Percentiles rank a stretch among this genome's conserved stretches.
Conservation (phyloP, 2,888 invertebrate genomes). For the Plutella xylostella region DNA sequence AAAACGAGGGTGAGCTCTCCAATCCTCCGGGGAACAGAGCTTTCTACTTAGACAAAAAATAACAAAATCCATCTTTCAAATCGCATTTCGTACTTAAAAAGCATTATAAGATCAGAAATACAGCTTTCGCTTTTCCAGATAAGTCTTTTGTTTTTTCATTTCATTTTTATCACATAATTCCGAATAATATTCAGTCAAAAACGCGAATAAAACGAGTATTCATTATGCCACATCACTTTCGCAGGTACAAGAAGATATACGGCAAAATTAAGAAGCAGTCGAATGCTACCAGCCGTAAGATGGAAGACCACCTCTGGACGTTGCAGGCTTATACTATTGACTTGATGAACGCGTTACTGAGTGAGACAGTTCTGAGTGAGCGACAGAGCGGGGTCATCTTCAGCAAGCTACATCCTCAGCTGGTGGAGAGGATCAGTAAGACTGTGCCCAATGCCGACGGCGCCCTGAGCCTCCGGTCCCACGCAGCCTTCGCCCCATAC, state of each 20-base stretch:
- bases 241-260: conserved; percentile 46
- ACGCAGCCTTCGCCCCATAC: conserved; percentile 46
- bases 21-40: no score
- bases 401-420: conserved; percentile 34
- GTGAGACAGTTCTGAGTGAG: conserved; percentile 32
- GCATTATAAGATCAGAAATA: no score
- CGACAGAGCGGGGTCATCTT: conserved; percentile 39
- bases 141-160: not conserved
- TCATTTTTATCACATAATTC: conserved; percentile 9
- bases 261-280: conserved; percentile 22
- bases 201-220: no score
- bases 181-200: no score
- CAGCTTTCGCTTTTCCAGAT: no score
- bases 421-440: conserved; percentile 34
- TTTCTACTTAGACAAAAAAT: no score
- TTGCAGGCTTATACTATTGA: conserved; percentile 40
- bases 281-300: conserved; percentile 21
- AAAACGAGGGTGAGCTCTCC: no score
- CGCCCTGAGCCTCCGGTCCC: conserved; percentile 41
- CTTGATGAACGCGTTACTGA: conserved; percentile 44
- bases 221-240: no score
- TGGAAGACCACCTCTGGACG: conserved; percentile 27
- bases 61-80: no score
- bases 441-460: conserved; percentile 38
- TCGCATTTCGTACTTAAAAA: no score